Evolutionary conservation across 2,113 vertebrate genomes (phyloP).

Genomic region (Sarotherodon lohbergeri): DNA sequence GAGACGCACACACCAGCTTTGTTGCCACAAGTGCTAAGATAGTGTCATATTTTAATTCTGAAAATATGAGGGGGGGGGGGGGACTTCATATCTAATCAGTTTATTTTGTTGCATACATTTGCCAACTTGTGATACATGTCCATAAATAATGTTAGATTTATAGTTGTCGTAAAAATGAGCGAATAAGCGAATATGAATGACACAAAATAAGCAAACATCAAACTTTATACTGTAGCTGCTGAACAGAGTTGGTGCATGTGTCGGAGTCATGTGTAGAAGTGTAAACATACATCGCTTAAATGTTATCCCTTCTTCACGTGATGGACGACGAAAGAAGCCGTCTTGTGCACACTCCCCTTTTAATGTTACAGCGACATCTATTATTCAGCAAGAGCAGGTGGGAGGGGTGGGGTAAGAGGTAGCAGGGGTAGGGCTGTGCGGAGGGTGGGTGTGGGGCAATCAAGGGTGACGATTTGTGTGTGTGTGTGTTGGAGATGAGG

Average conservation of each 20-base stretch:
- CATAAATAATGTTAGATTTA: neutral
- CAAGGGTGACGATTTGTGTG: neutral
- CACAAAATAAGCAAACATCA: neutral
- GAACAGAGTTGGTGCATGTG: neutral
- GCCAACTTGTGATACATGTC: neutral
- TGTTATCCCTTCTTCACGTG: neutral
- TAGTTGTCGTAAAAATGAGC: neutral
- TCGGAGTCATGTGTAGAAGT: neutral
- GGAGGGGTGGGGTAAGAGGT: conserved; percentile 20
- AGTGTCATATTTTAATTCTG: neutral
- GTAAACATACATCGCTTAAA: neutral
- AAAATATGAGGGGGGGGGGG: too few relatives aligned
- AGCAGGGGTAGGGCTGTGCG: conserved; percentile 15
- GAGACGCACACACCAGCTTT: neutral
- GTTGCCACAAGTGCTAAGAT: neutral
- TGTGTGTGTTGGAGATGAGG: neutral
- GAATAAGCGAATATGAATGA: neutral
- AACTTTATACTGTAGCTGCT: neutral
- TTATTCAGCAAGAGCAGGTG: conserved; percentile 71
- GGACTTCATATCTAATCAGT: neutral
- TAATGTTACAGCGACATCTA: conserved; percentile 63
- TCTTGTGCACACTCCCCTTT: conserved; percentile 7
- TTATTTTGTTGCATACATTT: neutral
- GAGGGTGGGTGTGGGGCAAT: conserved; percentile 24
- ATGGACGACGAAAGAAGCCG: neutral